Percentiles rank a stretch among this genome's conserved stretches.
phyloP scores from a whole-genome alignment of 2,888 invertebrate genomes.

The Lysandra bellargus region DNA sequence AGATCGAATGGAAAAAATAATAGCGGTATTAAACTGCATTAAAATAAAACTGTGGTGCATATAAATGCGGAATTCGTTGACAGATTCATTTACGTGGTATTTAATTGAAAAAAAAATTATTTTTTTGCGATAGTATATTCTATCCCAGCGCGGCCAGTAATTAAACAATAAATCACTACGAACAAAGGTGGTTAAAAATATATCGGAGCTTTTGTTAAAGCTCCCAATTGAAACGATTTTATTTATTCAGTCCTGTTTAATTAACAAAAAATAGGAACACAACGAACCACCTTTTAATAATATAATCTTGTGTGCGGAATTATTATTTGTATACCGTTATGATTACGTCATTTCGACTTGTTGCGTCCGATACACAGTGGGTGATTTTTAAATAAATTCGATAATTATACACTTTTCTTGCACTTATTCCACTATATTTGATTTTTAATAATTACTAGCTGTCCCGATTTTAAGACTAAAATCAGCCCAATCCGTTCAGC shows the following conservation, averaged over 20 bases:
- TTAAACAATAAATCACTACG: slow-evolving; percentile 10
- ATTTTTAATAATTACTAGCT: not conserved
- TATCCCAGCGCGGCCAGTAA: slow-evolving; percentile 1
- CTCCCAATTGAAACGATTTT: slow-evolving; percentile 20
- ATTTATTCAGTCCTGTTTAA: slow-evolving; percentile 12
- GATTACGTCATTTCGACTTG: not conserved
- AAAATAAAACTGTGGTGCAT: not conserved
- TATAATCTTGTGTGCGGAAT: slow-evolving; percentile 10
- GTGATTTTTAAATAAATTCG: not conserved
- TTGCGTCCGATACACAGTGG: not conserved
- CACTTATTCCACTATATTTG: too few species aligned
- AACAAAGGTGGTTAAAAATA: slow-evolving; percentile 24
- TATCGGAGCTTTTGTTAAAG: slow-evolving; percentile 1
- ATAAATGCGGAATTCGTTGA: not conserved
- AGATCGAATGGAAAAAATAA: not conserved
- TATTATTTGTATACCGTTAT: not conserved
- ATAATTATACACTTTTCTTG: too few species aligned
- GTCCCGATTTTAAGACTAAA: too few species aligned
- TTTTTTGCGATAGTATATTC: not conserved
- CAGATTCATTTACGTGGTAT: not conserved
- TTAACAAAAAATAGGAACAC: slow-evolving; percentile 20
- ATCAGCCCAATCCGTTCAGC: too few species aligned
- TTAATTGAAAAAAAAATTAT: not conserved
- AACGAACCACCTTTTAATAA: not conserved
- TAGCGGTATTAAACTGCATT: not conserved